Evolutionary conservation across 2,888 invertebrate genomes (phyloP).

Genomic region (Eristalinus aeneus): DNA sequence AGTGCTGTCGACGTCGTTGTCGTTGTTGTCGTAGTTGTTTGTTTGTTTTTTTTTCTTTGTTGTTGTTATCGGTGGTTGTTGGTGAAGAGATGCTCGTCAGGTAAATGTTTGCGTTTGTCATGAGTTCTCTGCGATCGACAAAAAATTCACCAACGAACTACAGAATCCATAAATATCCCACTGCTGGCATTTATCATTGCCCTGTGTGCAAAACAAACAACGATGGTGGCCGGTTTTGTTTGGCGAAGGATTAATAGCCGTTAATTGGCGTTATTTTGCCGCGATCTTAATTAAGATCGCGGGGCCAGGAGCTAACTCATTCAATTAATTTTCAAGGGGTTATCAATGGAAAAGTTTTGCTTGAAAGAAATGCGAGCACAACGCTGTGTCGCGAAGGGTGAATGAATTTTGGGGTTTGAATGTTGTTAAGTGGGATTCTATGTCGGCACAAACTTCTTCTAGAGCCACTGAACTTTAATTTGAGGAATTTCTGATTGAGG

Average conservation of each 20-base stretch:
- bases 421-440: not conserved
- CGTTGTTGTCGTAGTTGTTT: not conserved
- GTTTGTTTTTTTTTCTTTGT: not conserved
- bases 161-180: not conserved
- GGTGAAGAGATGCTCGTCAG: not conserved
- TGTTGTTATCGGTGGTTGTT: not conserved
- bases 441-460: not conserved
- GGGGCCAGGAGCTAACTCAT: not conserved
- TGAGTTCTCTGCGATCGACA: conserved; percentile 7
- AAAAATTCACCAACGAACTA: not conserved
- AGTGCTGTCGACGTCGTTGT: too few relatives aligned
- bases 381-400: not conserved
- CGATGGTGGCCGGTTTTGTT: not conserved
- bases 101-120: conserved; percentile 61
- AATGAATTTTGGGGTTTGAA: not conserved
- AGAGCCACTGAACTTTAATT: not conserved
- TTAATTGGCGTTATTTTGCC: not conserved
- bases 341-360: not conserved
- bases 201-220: not conserved
- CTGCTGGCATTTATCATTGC: not conserved
- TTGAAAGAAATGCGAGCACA: not conserved
- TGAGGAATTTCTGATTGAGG: not conserved
- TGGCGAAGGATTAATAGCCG: not conserved
- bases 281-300: not conserved
- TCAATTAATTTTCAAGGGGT: not conserved